phyloP scores from a whole-genome alignment of 2,888 invertebrate genomes.

The Meta bourneti region DNA sequence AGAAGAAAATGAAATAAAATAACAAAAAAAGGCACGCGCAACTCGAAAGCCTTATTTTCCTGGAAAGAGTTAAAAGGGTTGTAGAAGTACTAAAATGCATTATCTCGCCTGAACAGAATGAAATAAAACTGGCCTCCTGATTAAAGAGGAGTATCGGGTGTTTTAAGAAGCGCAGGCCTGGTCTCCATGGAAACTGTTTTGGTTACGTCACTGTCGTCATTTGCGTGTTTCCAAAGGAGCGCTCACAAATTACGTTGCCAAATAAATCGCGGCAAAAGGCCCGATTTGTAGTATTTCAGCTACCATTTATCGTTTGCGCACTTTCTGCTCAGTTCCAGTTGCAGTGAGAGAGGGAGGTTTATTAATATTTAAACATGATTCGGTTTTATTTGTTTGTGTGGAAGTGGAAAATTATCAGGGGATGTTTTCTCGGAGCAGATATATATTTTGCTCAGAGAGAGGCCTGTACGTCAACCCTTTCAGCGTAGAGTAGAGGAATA shows the following conservation, averaged over 20 bases:
- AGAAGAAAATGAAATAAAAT: slow-evolving; percentile 24
- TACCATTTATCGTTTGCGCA: background rate
- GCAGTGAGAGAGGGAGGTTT: background rate
- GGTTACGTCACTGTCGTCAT: slow-evolving; percentile 57
- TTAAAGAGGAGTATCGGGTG: slow-evolving; percentile 69
- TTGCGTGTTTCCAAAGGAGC: slow-evolving; percentile 28
- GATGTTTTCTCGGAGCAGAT: background rate
- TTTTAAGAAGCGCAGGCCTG: slow-evolving; percentile 30
- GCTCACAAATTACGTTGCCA: slow-evolving; percentile 46
- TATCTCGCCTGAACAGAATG: slow-evolving; percentile 44
- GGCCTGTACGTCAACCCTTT: background rate
- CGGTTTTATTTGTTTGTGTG: background rate
- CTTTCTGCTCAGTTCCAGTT: background rate
- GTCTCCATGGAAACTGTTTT: slow-evolving; percentile 68
- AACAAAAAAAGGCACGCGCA: slow-evolving; percentile 37
- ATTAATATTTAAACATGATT: slow-evolving; percentile 1
- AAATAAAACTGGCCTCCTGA: slow-evolving; percentile 41
- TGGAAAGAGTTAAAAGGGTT: slow-evolving; percentile 59
- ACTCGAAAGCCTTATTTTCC: slow-evolving; percentile 46
- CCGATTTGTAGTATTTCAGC: background rate
- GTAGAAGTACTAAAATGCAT: slow-evolving; percentile 53
- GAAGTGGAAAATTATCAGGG: background rate
- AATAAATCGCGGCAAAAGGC: background rate
- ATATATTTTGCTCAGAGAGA: background rate
- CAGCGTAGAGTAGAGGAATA: background rate